Percentiles rank a stretch among this genome's conserved stretches.
phyloP scores from a whole-genome alignment of 2,888 invertebrate genomes.

The Epinotia ramella region DNA sequence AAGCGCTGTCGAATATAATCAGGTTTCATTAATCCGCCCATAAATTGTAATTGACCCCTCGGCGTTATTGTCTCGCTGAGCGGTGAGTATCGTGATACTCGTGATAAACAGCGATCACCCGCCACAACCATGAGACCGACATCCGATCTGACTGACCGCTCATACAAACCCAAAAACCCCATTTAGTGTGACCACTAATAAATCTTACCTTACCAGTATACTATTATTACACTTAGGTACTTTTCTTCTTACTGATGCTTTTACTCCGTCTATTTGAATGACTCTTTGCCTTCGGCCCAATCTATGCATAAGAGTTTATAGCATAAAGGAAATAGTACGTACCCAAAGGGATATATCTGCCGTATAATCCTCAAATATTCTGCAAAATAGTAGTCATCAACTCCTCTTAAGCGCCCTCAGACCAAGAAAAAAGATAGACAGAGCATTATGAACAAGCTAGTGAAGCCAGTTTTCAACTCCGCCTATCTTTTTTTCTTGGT shows the following conservation, averaged over 20 bases:
- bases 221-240: background rate
- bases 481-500: too few relatives aligned
- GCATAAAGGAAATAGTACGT: too few relatives aligned
- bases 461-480: too few relatives aligned
- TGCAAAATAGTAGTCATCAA: background rate
- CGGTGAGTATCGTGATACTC: conserved; percentile 20
- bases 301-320: too few relatives aligned
- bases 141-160: conserved; percentile 19
- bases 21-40: conserved; percentile 37
- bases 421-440: too few relatives aligned
- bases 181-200: conserved; percentile 1
- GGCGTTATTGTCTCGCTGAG: conserved; percentile 43
- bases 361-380: background rate
- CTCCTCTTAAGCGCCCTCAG: too few relatives aligned
- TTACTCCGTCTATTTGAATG: too few relatives aligned
- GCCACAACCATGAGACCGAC: conserved; percentile 6
- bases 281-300: too few relatives aligned
- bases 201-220: background rate
- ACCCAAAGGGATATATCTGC: too few relatives aligned
- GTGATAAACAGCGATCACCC: conserved; percentile 31
- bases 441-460: too few relatives aligned
- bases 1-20: conserved; percentile 38
- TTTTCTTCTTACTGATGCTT: too few relatives aligned
- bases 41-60: conserved; percentile 42
- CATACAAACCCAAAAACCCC: background rate